Evolutionary conservation across 2,888 invertebrate genomes (phyloP), one percentile per base, ranked within the genome.

Genomic region (Megaustenia siamemsis): DNA sequence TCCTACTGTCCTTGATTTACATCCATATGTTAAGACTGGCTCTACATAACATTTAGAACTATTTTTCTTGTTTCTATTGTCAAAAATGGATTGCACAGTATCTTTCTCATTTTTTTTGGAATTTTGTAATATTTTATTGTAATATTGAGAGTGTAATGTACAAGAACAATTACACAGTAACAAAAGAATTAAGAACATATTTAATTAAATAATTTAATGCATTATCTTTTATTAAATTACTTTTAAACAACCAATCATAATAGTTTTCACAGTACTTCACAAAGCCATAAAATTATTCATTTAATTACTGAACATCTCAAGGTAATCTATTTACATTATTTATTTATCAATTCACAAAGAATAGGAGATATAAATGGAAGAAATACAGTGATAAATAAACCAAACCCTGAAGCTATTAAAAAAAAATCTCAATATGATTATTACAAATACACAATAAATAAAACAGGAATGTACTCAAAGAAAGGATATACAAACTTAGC

Each of bases 301-400:
- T n/a, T 28, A 28, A 24, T 63, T 10, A 28, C 4, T 28, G 4
- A 40, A 69, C 40, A 10, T 38, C 24, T 69, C 38, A 69, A 69
- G 40, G n/a, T 40, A 69, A 69, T 38, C 38, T 68, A 69, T 40
- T 24, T 69, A 69, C 40, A 69, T 69, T 21, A 60, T n/a, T 12
- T 4, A 28, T 28, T 60, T 60, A n/a, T 69, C 40, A 40, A 69
- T 24, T 12, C 69, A 40, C 24, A 69, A 40, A 38, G 40, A 40
- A 21, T 40, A 40, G 40, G 43, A 21, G 35, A 69, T 69, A 10
- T 40, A 43, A 69, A 40, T 60, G 60, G 28, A 28, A 60, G 28
- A 60, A 28, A 28, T 28, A 12, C 60, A 28, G 28, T 28, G 28
- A 28, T 60, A 28, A 60, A 60, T 28, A 60, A 60, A 4, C n/a